These are phyloP conservation scores for Penaeus indicus DNA, from an alignment of 1,140 invertebrate genomes.

Conservation along the genomic window DNA sequence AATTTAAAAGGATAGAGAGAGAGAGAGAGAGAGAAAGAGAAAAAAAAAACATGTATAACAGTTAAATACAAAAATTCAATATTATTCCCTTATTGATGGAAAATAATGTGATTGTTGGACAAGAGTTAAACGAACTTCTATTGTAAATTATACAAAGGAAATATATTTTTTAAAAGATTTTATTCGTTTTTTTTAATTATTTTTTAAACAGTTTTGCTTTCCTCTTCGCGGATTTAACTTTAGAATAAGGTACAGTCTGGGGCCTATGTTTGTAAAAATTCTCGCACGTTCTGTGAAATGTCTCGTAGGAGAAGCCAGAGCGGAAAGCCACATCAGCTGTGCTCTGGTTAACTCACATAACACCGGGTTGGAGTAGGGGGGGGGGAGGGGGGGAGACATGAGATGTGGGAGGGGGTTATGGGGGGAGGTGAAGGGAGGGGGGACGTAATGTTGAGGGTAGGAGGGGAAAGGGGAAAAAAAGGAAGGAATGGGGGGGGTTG, in stretches of 20 bases:
- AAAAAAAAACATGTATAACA: neutral
- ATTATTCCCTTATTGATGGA: too few relatives aligned
- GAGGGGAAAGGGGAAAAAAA: neutral
- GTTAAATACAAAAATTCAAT: neutral
- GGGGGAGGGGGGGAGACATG: neutral
- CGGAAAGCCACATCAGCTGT: neutral
- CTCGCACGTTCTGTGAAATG: conserved; percentile 55
- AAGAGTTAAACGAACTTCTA: too few relatives aligned
- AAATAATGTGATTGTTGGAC: too few relatives aligned
- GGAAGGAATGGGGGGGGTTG: neutral
- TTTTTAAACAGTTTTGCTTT: neutral
- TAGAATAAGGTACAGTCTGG: conserved; percentile 12
- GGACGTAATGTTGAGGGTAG: neutral
- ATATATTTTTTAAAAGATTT: too few relatives aligned
- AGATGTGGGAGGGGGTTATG: neutral
- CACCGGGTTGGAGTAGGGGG: neutral
- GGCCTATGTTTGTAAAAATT: conserved; percentile 52
- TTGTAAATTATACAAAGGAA: too few relatives aligned
- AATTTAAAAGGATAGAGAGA: neutral
- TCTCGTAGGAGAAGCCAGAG: neutral
- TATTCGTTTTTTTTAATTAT: conserved; percentile 1
- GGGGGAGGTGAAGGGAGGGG: neutral
- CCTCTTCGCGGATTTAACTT: neutral
- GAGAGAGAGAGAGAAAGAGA: neutral
- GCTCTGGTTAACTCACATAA: conserved; percentile 21